Conservation (phyloP, 2,888 invertebrate genomes). For the Scrobipalpa atriplicella region DNA sequence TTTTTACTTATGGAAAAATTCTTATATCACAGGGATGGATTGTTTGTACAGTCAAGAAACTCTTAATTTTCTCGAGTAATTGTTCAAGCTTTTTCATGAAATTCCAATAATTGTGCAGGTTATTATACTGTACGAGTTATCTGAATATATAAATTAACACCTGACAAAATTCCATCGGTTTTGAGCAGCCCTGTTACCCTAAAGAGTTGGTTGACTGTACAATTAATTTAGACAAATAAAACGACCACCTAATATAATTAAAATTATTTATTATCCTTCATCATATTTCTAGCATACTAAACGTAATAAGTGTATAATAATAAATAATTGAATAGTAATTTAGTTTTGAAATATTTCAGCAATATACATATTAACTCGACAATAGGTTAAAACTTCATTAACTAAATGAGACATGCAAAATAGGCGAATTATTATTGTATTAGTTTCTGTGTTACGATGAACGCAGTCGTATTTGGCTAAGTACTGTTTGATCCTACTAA, state of each 20-base stretch:
- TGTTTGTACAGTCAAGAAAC: too few relatives aligned
- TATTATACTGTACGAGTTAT: too few relatives aligned
- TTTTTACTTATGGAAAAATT: too few relatives aligned
- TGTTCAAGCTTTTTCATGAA: too few relatives aligned
- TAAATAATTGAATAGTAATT: constrained; percentile 83
- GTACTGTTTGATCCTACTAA: constrained; percentile 44
- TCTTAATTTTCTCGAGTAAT: too few relatives aligned
- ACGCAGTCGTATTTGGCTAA: constrained; percentile 58
- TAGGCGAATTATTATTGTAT: constrained; percentile 79
- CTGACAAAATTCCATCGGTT: too few relatives aligned
- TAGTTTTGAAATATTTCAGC: constrained; percentile 81
- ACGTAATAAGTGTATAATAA: constrained; percentile 84
- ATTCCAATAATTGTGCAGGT: too few relatives aligned
- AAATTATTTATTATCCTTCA: constrained; percentile 84
- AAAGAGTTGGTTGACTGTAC: too few relatives aligned
- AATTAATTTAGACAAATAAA: constrained; percentile 56
- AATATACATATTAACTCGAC: constrained; percentile 78
- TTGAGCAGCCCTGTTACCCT: too few relatives aligned
- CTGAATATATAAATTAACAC: too few relatives aligned
- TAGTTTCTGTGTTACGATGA: constrained; percentile 66
- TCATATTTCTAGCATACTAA: constrained; percentile 84
- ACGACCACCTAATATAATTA: constrained; percentile 80
- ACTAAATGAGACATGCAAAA: constrained; percentile 74
- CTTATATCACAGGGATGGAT: too few relatives aligned
- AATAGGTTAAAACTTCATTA: constrained; percentile 67